Conservation (phyloP, 2,888 invertebrate genomes). For the Falcaria lacertinaria region DNA sequence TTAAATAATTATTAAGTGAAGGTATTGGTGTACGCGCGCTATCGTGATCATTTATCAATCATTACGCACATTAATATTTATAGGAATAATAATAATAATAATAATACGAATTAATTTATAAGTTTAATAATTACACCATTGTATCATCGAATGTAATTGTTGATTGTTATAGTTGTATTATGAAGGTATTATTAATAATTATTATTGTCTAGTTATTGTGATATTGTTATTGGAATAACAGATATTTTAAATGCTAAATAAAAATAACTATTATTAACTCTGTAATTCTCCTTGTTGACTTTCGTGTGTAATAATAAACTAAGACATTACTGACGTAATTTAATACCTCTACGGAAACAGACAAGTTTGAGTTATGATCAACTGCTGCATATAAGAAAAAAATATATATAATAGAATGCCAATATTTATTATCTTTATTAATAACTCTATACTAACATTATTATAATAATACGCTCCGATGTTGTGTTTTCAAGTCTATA, state of each 20-base stretch:
- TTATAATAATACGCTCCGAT: no score
- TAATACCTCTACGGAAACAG: conserved; percentile 11
- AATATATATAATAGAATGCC: no score
- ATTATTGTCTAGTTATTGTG: conserved; percentile 73
- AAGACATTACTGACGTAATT: conserved; percentile 36
- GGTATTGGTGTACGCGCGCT: conserved; percentile 26
- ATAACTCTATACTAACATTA: no score
- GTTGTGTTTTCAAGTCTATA: no score
- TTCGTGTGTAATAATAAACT: conserved; percentile 63
- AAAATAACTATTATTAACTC: conserved; percentile 48
- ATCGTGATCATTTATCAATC: conserved; percentile 54
- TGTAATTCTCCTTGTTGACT: conserved; percentile 74
- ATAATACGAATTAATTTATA: conserved; percentile 64
- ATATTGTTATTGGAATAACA: conserved; percentile 76
- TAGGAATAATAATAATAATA: conserved; percentile 34
- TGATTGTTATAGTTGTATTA: conserved; percentile 64
- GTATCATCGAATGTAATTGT: conserved; percentile 76
- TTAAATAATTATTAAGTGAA: conserved; percentile 23
- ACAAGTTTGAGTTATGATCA: no score
- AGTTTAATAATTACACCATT: conserved; percentile 53
- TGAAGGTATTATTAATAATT: conserved; percentile 34
- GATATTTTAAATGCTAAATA: conserved; percentile 66
- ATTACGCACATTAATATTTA: conserved; percentile 55
- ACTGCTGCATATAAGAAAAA: no score
- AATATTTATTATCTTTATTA: no score